These are phyloP conservation scores for Hipposideros armiger DNA, from an alignment of 2,113 vertebrate genomes.

Conservation along the genomic window DNA sequence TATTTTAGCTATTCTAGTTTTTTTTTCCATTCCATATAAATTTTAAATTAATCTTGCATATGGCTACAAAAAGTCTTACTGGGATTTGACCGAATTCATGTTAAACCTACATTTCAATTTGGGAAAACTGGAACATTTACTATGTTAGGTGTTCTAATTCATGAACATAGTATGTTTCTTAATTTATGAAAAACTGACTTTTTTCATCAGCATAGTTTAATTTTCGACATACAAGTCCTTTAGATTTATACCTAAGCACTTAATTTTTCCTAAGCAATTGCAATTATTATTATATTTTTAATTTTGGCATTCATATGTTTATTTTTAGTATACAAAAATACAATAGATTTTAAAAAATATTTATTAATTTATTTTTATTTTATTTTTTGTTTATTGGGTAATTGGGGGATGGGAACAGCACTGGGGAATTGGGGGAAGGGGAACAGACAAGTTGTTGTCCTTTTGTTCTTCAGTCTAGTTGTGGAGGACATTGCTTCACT, in stretches of 20 bases:
- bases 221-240: not conserved
- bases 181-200: not conserved
- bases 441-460: too few species aligned
- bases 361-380: too few species aligned
- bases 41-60: slow-evolving; percentile 15
- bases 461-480: too few species aligned
- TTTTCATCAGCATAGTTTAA: not conserved
- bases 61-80: not conserved
- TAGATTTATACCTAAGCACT: not conserved
- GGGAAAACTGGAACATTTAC: slow-evolving; percentile 9
- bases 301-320: not conserved
- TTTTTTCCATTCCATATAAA: not conserved
- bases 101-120: not conserved
- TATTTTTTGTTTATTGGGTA: too few species aligned
- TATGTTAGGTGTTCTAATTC: not conserved
- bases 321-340: not conserved
- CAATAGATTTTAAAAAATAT: not conserved
- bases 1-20: not conserved
- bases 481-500: too few species aligned
- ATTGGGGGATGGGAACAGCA: too few species aligned
- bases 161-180: not conserved
- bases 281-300: not conserved
- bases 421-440: too few species aligned
- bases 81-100: not conserved
- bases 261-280: not conserved